phyloP scores from a whole-genome alignment of 2,797 vertebrate species.

The Chromobotia macracanthus region DNA sequence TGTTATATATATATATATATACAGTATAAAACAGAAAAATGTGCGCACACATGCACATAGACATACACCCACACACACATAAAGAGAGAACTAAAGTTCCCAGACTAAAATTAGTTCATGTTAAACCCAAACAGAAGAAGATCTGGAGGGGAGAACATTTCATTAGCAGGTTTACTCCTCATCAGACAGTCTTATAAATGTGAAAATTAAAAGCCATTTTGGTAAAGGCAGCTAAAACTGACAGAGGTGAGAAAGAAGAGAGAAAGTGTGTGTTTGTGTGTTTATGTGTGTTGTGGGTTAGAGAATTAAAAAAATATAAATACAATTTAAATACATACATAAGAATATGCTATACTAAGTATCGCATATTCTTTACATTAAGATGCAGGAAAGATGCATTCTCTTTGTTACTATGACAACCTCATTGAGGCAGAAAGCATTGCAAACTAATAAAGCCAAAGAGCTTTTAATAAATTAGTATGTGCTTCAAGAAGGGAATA shows the following conservation, averaged over 20 bases:
- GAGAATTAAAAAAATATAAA: slow-evolving; percentile 1
- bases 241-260: background rate
- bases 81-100: background rate
- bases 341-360: no score
- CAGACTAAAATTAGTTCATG: slow-evolving; percentile 27
- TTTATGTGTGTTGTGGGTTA: slow-evolving; percentile 21
- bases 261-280: background rate
- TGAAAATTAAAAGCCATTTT: slow-evolving; percentile 38
- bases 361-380: background rate
- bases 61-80: background rate
- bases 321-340: background rate
- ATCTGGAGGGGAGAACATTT: background rate
- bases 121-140: slow-evolving; percentile 7
- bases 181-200: slow-evolving; percentile 24
- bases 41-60: slow-evolving; percentile 13
- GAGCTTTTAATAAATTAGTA: slow-evolving; percentile 16
- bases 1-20: no score
- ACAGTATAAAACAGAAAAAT: no score
- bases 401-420: slow-evolving; percentile 67
- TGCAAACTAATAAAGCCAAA: slow-evolving; percentile 41
- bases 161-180: slow-evolving; percentile 29
- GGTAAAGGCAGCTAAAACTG: slow-evolving; percentile 15
- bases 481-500: slow-evolving; percentile 1
- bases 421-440: slow-evolving; percentile 49
- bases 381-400: background rate